These are phyloP conservation scores for Parnassius orleans DNA, from an alignment of 2,888 invertebrate genomes.

Conservation along the genomic window DNA sequence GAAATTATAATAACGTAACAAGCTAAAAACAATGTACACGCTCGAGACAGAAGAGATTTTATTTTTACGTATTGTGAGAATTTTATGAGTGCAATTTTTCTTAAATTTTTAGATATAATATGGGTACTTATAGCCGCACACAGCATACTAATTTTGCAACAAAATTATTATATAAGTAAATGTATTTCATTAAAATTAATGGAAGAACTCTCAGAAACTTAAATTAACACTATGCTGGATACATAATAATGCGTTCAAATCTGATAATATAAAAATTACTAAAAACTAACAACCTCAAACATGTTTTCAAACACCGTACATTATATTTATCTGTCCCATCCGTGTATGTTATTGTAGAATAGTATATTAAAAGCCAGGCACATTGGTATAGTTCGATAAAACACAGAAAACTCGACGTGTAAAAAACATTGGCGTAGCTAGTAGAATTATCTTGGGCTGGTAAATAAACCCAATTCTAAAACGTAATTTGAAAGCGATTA, in stretches of 20 bases:
- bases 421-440: no score
- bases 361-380: no score
- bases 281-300: slow-evolving; percentile 34
- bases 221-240: slow-evolving; percentile 51
- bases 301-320: slow-evolving; percentile 1
- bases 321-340: background rate
- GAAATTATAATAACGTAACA: background rate
- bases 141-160: background rate
- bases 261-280: slow-evolving; percentile 43
- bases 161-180: slow-evolving; percentile 1
- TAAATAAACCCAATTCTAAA: no score
- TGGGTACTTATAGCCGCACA: background rate
- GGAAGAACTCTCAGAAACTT: slow-evolving; percentile 66
- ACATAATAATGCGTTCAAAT: slow-evolving; percentile 50
- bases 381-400: no score
- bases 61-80: no score
- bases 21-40: background rate
- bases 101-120: background rate
- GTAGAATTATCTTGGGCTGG: no score
- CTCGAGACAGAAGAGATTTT: no score
- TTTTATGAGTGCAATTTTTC: background rate
- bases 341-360: no score
- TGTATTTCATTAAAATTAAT: slow-evolving; percentile 45
- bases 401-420: no score
- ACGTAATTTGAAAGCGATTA: no score